Evolutionary conservation across 2,888 invertebrate genomes (phyloP), one percentile per base, ranked within the genome.

Genomic region (Philonicus albiceps): DNA sequence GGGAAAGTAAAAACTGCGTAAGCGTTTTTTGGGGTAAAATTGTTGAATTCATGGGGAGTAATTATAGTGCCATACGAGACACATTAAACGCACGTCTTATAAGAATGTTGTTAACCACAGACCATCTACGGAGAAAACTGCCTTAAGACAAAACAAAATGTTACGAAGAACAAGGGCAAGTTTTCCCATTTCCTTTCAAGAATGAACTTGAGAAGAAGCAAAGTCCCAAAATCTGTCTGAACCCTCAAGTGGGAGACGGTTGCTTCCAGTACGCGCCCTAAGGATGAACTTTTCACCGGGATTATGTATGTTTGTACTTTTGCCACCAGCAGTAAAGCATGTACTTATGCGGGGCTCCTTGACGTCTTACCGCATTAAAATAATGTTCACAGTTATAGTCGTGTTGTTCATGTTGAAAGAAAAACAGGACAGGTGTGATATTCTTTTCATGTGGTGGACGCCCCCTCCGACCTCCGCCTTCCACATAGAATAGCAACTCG

Each of bases 261-360:
- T 11, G 64, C 64, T 64, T n/a, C 49, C 64, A 7, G 22, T 64
- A 3, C 11, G 72, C 27, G 13, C 64, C 37, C 13, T 19, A 22
- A 72, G 72, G 83, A 64, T 83, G 72, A 83, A 83, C 83, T 83
- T 83, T 83, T 83, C 72, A 72, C 34, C 34, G 11, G 83, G 64
- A 83, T 83, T 83, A 83, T 83, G 37, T 34, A 22, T 83, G 83
- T 55, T 31, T 34, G 34, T 83, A 72, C 64, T 64, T 55, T 64
- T 37, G 83, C 49, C 49, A 37, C 64, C 64, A 64, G 37, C 19
- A 72, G 37, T 22, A 72, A 83, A 83, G 55, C 37, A 83, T 81
- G 64, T 83, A 31, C 83, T 85, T 75, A 75, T 85, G 75, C 85
- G 85, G 85, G 85, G 85, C 75, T 74, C 43, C 49, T 85, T 85